These are phyloP conservation scores for Arbacia lixula DNA, from an alignment of 53 echinoderm and acorn worm genomes.

Conservation along the genomic window DNA sequence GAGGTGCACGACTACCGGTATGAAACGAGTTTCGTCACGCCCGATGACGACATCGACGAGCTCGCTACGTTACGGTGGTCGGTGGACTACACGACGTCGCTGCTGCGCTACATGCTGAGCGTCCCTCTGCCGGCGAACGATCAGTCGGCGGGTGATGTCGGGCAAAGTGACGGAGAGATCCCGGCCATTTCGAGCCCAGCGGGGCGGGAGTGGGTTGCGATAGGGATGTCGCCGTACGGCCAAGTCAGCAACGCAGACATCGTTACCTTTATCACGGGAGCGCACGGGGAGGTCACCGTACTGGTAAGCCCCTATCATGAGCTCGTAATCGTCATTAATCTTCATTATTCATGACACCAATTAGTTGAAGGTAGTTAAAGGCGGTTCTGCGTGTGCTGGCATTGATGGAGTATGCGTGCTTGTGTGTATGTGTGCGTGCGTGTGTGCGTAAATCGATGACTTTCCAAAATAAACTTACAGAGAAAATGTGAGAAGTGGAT, in stretches of 20 bases:
- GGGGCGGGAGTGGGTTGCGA: slow-evolving; percentile 39
- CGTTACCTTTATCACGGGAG: slow-evolving; percentile 35
- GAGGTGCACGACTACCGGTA: slow-evolving; percentile 18
- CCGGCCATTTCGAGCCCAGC: neutral
- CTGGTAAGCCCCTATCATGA: slow-evolving; percentile 14
- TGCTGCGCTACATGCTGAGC: slow-evolving; percentile 40
- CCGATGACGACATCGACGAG: slow-evolving; percentile 40
- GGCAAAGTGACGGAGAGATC: neutral
- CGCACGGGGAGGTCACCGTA: slow-evolving; percentile 25
- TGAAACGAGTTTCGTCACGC: slow-evolving; percentile 37
- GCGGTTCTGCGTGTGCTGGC: too few relatives aligned
- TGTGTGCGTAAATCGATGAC: too few relatives aligned
- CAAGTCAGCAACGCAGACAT: slow-evolving; percentile 12
- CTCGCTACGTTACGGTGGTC: slow-evolving; percentile 33
- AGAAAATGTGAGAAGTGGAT: too few relatives aligned
- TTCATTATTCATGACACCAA: too few relatives aligned
- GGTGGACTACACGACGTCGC: slow-evolving; percentile 42
- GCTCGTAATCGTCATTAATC: too few relatives aligned
- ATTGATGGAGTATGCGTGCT: too few relatives aligned
- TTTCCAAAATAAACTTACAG: too few relatives aligned
- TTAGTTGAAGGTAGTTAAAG: too few relatives aligned
- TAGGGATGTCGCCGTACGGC: slow-evolving; percentile 51
- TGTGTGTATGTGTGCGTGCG: too few relatives aligned
- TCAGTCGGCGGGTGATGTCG: neutral
- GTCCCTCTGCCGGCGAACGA: slow-evolving; percentile 10